Base-by-base conservation (phyloP, 2,888 invertebrate species). In the Drosophila anomelani region DNA sequence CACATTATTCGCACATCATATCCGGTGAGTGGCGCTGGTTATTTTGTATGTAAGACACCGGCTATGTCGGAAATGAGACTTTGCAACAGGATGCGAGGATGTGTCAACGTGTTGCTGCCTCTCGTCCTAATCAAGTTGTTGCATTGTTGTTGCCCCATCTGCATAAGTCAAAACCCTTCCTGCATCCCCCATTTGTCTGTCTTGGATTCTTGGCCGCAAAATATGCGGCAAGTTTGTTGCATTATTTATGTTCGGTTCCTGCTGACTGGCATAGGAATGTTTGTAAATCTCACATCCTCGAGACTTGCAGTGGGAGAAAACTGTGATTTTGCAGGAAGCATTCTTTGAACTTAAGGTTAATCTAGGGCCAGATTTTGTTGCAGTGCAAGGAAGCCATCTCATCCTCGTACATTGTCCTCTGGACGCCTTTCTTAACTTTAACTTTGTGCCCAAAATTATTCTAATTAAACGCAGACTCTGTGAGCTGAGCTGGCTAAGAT, bases 171-270 rank as follows among this genome's bases (percentile, higher is more conserved):
- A 15, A 23, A 8, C 47, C 17, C 29, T 38, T 38, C 36, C 41
- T 38, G 13, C 23, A 12, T 34, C 29, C 68, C 54, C 56, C 64
- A 60, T 63, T 78, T 60, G 41, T 53, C 60, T 59, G 64, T 64
- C 55, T n/a, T 13, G 36, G 26, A 13, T 59, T 10, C 60, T 68
- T 10, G 17, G 73, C 73, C 72, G 58, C 73, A 74, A 76, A 82
- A 74, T 77, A 77, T 80, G 67, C 67, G 59, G 59, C 77, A 77
- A 81, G 76, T 73, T 80, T 77, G 77, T 83, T 86, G 80, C 79
- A 76, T 80, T 78, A 81, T 71, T 81, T 75, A 83, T 76, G 54
- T 54, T 49, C 63, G 56, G 32, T 54, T 23, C 49, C 46, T 15
- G n/a, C 63, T 62, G 47, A 47, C 47, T 47, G 36, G 46, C 46